Conservation (phyloP, 53 echinoderm and acorn worm genomes). For the Holothuria scabra region DNA sequence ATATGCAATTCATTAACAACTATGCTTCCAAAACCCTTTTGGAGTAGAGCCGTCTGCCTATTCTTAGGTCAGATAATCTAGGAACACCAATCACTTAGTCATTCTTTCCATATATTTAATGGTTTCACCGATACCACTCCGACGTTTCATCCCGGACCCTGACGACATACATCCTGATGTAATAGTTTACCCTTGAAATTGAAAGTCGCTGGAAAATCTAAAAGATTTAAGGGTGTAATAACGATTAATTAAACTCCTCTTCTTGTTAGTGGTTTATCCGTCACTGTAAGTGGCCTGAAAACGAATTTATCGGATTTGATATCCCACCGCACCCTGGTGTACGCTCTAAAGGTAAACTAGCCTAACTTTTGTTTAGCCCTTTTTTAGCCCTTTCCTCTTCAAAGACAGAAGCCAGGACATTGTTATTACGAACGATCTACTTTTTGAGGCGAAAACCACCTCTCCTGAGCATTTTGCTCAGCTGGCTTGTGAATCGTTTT, state of each 20-base stretch:
- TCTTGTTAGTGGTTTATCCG: slow-evolving; percentile 56
- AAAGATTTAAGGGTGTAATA: slow-evolving; percentile 64
- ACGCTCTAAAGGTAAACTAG: slow-evolving; percentile 13
- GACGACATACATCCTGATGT: slow-evolving; percentile 58
- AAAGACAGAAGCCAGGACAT: slow-evolving; percentile 47
- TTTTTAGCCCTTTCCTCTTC: too few species aligned
- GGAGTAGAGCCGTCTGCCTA: slow-evolving; percentile 55
- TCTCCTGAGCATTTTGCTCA: neutral
- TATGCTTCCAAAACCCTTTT: neutral
- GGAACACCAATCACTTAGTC: slow-evolving; percentile 48
- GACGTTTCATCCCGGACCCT: slow-evolving; percentile 65
- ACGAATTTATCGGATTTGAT: slow-evolving; percentile 53
- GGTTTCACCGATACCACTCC: neutral
- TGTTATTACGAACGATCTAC: slow-evolving; percentile 42
- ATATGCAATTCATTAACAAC: slow-evolving; percentile 29
- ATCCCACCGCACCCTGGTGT: slow-evolving; percentile 63
- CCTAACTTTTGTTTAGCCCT: slow-evolving; percentile 54
- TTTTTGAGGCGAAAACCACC: slow-evolving; percentile 59
- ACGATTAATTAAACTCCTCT: slow-evolving; percentile 59
- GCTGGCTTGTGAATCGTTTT: slow-evolving; percentile 17
- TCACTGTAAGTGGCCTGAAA: slow-evolving; percentile 43
- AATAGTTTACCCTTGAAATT: slow-evolving; percentile 58
- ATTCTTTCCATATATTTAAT: slow-evolving; percentile 15
- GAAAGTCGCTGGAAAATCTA: slow-evolving; percentile 68
- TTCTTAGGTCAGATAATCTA: slow-evolving; percentile 3